Evolutionary conservation across 2,888 invertebrate genomes (phyloP).

Genomic region (Neoaliturus tenellus): DNA sequence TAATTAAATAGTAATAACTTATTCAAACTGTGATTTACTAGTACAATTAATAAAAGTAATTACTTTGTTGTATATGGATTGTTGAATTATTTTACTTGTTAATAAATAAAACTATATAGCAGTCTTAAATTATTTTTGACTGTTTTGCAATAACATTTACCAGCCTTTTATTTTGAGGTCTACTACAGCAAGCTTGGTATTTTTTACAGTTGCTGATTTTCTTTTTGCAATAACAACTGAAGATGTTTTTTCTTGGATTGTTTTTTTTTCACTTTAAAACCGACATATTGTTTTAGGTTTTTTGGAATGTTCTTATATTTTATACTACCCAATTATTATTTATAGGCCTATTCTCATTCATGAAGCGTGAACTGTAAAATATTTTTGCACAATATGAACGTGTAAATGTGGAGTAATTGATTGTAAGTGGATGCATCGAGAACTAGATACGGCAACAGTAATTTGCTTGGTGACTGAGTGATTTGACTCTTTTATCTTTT

Average conservation of each 20-base stretch:
- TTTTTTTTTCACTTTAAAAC: neutral
- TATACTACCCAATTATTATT: neutral
- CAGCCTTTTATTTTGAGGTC: neutral
- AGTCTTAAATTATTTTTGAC: neutral
- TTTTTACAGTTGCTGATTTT: neutral
- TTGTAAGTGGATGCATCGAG: neutral
- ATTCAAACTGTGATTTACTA: neutral
- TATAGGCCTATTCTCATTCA: neutral
- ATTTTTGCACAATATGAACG: neutral
- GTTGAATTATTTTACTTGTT: no score
- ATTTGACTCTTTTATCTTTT: neutral
- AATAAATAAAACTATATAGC: no score
- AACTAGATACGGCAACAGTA: neutral
- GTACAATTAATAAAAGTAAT: neutral
- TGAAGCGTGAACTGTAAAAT: neutral
- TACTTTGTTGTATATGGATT: no score
- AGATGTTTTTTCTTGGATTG: neutral
- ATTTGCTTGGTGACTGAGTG: constrained; percentile 9
- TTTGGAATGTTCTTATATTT: neutral
- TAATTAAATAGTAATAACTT: neutral
- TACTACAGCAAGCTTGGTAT: neutral
- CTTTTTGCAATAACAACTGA: neutral
- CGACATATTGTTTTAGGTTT: neutral
- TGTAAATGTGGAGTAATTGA: neutral
- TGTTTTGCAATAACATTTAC: no score